Evolutionary conservation across 2,888 invertebrate species (phyloP), one percentile per base, ranked within the genome.

Genomic region (Branchinecta sandiegonensis): DNA sequence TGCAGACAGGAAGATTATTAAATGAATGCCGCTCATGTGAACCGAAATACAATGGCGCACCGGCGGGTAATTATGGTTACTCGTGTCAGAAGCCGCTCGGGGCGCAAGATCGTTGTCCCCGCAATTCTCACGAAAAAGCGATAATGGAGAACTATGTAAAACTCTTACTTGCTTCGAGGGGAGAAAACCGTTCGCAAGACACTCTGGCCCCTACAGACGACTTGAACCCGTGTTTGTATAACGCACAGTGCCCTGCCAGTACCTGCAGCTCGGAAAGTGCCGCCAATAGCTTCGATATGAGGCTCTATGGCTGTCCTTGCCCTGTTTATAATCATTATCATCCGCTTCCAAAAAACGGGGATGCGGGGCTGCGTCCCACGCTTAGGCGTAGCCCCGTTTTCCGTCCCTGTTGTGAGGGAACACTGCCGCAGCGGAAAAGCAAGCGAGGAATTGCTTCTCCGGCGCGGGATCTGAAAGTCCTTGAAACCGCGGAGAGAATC

Each of bases 241-340:
- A 56, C 23, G 8, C 71, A 46, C 71, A 73, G 67, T 71, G 71
- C 67, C 63, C 63, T 11, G 74, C 73, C 14, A 74, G 74, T 68
- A 73, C 74, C 9, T 75, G 75, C 69, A 75, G 75, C 67, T 75
- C 75, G 37, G 75, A 75, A 68, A 75, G 74, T 69, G 75, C 75
- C 11, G 74, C 75, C 8, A 74, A 74, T 68, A 75, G 75, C 65
- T 76, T 76, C 69, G 75, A 75, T 47, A 74, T 75, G 10, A 70
- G 73, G 47, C 70, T 74, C 69, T 74, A 68, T 46, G 70, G 70
- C n/a, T 66, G 64, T 12, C 56, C 46, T 14, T 37, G 56, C 23
- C n/a, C 12, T 46, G 47, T 48, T 11, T 64, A 56, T 13, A 64
- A 65, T 37, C 56, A 68, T 13, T 46, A 64, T 64, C 67, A 48